Evolutionary conservation across 2,797 vertebrate genomes (phyloP).

Genomic region (Chaenodraco wilsoni): DNA sequence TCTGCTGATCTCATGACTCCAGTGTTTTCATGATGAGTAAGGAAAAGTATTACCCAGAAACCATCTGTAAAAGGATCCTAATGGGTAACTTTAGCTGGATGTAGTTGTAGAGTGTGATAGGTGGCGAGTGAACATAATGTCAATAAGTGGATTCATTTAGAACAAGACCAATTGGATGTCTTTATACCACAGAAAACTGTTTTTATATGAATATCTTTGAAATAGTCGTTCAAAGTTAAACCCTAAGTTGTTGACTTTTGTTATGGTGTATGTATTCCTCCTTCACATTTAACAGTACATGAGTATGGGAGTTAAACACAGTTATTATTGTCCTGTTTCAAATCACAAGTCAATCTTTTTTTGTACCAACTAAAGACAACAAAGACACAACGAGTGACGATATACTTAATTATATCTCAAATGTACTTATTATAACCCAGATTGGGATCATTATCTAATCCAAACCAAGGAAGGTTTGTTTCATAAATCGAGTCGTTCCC

Average conservation of each 20-base stretch:
- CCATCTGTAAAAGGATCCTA: constrained; percentile 18
- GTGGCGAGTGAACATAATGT: no score
- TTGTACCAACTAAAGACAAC: no score
- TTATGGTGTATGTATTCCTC: not conserved
- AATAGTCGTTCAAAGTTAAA: not conserved
- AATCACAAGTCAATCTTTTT: no score
- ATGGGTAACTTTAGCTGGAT: constrained; percentile 22
- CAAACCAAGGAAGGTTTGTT: no score
- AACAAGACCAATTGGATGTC: not conserved
- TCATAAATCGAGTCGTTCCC: no score
- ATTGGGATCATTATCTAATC: no score
- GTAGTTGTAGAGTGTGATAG: not conserved
- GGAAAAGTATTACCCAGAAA: constrained; percentile 35
- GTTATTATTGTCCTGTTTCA: no score
- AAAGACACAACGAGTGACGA: no score
- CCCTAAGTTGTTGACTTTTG: not conserved
- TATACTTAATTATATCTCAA: no score
- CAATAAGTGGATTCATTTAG: no score
- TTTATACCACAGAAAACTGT: not conserved
- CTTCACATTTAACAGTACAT: not conserved
- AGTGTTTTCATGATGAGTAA: constrained; percentile 36
- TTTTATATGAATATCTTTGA: not conserved
- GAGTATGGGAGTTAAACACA: no score
- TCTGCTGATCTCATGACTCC: constrained; percentile 58
- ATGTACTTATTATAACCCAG: no score